Evolutionary conservation across 2,113 vertebrate species (phyloP).

Genomic region (Quiscalus mexicanus): DNA sequence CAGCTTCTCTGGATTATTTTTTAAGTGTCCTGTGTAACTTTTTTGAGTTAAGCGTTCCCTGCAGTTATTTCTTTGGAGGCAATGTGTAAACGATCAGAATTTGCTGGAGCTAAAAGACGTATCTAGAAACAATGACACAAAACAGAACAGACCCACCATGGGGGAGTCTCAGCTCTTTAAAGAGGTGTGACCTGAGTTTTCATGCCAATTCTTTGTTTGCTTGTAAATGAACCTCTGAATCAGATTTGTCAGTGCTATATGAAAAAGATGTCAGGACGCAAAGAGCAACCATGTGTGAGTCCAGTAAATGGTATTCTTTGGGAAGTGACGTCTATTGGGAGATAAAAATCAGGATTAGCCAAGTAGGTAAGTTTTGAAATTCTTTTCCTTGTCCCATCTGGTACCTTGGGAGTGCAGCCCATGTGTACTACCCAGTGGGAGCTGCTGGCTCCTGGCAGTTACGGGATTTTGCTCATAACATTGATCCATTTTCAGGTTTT

Average conservation of each 20-base stretch:
- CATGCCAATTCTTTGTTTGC: slow-evolving; percentile 29
- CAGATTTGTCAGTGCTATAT: neutral
- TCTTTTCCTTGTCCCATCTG: neutral
- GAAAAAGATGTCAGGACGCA: neutral
- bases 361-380: neutral
- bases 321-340: fast-evolving
- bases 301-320: neutral
- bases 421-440: fast-evolving
- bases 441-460: neutral
- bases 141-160: neutral
- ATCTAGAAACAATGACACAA: slow-evolving; percentile 31
- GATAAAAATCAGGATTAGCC: neutral
- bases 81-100: neutral
- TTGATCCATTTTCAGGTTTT: neutral
- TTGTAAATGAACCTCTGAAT: slow-evolving; percentile 11
- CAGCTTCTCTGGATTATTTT: neutral
- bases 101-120: neutral
- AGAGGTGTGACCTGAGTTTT: neutral
- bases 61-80: slow-evolving; percentile 5
- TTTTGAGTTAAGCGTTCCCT: neutral
- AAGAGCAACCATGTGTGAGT: neutral
- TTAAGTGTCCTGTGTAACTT: neutral
- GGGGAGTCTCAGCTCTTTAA: neutral
- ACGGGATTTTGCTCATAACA: fast-evolving
- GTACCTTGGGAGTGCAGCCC: fast-evolving